phyloP scores from a whole-genome alignment of 2,113 vertebrate genomes.

The Cyrtonyx montezumae region DNA sequence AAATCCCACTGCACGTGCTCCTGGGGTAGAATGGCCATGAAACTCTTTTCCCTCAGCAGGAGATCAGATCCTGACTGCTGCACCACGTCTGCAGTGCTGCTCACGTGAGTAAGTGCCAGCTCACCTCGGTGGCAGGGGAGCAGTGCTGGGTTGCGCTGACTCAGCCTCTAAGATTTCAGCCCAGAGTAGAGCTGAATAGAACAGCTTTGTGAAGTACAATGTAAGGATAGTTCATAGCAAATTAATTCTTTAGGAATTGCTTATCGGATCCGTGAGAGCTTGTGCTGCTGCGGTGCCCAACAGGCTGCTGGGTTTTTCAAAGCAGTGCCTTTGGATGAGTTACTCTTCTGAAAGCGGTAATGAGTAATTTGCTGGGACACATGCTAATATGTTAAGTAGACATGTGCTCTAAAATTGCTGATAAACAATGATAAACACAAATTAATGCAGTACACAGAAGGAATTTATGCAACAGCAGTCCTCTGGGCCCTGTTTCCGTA shows the following conservation, averaged over 20 bases:
- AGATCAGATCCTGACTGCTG: neutral
- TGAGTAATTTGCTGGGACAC: rapidly evolving
- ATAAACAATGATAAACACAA: neutral
- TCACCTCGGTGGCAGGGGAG: neutral
- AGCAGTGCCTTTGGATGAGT: neutral
- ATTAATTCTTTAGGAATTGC: neutral
- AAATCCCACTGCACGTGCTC: neutral
- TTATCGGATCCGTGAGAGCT: neutral
- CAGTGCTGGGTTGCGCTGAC: rapidly evolving
- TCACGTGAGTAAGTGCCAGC: neutral
- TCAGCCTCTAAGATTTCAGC: neutral
- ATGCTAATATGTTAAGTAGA: neutral
- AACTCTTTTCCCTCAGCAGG: neutral
- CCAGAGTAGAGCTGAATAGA: neutral
- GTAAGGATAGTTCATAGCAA: neutral
- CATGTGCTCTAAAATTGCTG: neutral
- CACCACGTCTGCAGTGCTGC: neutral
- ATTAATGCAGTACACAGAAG: neutral
- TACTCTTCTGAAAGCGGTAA: neutral
- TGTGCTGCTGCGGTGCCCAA: neutral
- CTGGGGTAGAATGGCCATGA: neutral
- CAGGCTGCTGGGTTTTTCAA: neutral
- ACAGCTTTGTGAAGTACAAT: neutral
- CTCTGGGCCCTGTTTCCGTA: neutral
- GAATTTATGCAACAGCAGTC: neutral